Evolutionary conservation across 1,140 invertebrate species (phyloP).

Genomic region (Goniozus legneri): DNA sequence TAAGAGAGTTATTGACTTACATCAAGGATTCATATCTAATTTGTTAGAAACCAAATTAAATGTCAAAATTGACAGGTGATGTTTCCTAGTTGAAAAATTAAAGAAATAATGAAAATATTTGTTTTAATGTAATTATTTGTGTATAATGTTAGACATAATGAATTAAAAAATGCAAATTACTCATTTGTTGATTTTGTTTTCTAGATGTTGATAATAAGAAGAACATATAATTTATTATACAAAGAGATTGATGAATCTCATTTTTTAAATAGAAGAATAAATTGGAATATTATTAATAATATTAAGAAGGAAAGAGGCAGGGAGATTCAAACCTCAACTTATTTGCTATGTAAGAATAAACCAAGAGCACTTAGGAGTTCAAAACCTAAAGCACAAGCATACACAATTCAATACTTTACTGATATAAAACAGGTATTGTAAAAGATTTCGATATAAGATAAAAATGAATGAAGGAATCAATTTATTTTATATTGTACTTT

Average conservation of each 20-base stretch:
- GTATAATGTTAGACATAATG: too few species aligned
- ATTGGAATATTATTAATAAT: neutral
- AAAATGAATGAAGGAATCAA: constrained; percentile 3
- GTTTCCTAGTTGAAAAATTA: too few species aligned
- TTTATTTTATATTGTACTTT: neutral
- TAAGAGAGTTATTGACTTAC: constrained; percentile 43
- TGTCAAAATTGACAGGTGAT: constrained; percentile 31
- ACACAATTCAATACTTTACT: constrained; percentile 60
- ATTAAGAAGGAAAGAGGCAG: neutral
- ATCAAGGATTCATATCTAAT: constrained; percentile 43
- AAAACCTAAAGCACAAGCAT: constrained; percentile 54
- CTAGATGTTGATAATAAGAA: too few species aligned
- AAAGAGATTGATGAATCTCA: too few species aligned
- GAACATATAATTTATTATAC: too few species aligned
- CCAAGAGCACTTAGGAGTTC: constrained; percentile 40
- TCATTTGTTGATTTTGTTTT: too few species aligned
- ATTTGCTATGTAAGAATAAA: neutral
- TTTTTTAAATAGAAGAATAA: neutral
- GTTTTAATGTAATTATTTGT: too few species aligned
- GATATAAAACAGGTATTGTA: constrained; percentile 59
- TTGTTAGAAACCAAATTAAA: constrained; percentile 38
- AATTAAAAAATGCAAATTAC: too few species aligned
- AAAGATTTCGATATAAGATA: neutral
- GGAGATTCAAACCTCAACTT: neutral
- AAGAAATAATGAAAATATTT: too few species aligned